Conservation (phyloP, 2,888 invertebrate genomes). For the Heteromyza rotundicornis region DNA sequence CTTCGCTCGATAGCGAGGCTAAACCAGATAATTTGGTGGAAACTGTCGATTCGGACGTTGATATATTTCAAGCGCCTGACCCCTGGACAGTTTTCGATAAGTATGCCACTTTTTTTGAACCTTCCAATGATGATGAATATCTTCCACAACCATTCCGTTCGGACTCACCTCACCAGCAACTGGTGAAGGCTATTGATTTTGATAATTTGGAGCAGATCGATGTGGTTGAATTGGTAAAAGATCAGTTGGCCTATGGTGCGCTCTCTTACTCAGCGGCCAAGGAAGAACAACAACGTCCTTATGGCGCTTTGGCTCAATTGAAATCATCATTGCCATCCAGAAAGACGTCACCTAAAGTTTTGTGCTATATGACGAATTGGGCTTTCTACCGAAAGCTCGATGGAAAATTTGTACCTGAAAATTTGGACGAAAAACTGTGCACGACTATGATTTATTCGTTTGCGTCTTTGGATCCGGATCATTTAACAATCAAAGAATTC, state of each 20-base stretch:
- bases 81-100: conserved; percentile 47
- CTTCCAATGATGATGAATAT: conserved; percentile 36
- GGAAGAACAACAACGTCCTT: conserved; percentile 30
- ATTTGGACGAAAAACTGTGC: conserved; percentile 80
- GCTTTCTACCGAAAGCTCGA: conserved; percentile 82
- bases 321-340: conserved; percentile 43
- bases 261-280: conserved; percentile 25
- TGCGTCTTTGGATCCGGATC: conserved; percentile 82
- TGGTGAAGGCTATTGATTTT: conserved; percentile 49
- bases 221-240: conserved; percentile 39
- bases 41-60: conserved; percentile 16
- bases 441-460: conserved; percentile 91
- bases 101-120: conserved; percentile 54
- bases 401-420: conserved; percentile 86
- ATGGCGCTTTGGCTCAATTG: conserved; percentile 49
- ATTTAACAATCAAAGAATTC: conserved; percentile 77
- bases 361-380: conserved; percentile 91
- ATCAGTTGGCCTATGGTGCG: conserved; percentile 44
- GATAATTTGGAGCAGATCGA: conserved; percentile 44
- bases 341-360: conserved; percentile 65
- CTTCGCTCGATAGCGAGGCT: neutral
- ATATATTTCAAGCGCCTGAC: conserved; percentile 35
- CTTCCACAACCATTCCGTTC: conserved; percentile 56
- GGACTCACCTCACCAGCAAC: conserved; percentile 59
- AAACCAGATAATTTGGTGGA: conserved; percentile 21